These are phyloP conservation scores for Scaptomyza reducta DNA, from an alignment of 2,888 invertebrate species.

Conservation along the genomic window DNA sequence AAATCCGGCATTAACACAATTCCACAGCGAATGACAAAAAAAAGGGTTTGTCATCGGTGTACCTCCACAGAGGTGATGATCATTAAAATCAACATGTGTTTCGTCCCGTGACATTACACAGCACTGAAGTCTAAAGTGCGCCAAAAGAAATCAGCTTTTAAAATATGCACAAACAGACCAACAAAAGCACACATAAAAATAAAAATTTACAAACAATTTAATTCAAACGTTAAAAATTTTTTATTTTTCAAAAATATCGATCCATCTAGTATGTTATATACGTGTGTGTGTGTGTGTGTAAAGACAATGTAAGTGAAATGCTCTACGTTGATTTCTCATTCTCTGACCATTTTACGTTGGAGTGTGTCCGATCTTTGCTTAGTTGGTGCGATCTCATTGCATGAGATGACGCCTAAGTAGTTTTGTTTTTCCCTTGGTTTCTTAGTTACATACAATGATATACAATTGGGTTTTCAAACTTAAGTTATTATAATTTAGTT, in stretches of 20 bases:
- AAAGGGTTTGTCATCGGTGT: not conserved
- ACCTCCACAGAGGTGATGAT: not conserved
- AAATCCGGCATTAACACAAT: constrained; percentile 10
- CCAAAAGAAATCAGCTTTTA: not conserved
- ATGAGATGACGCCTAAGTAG: constrained; percentile 57
- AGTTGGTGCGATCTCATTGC: constrained; percentile 58
- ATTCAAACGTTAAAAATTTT: constrained; percentile 73
- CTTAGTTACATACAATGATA: constrained; percentile 66
- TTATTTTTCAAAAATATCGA: constrained; percentile 76
- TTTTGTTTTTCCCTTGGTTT: constrained; percentile 22
- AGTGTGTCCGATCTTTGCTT: constrained; percentile 32
- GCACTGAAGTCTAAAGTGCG: constrained; percentile 4
- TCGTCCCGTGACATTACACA: not conserved
- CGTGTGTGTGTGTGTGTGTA: constrained; percentile 46
- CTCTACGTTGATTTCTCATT: constrained; percentile 62
- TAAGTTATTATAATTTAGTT: constrained; percentile 69
- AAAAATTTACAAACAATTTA: not conserved
- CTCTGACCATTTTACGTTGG: constrained; percentile 52
- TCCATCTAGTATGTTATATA: constrained; percentile 67
- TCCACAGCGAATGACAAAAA: constrained; percentile 13
- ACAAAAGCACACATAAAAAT: no score
- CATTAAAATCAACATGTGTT: not conserved
- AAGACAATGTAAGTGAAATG: constrained; percentile 70
- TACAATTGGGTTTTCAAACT: constrained; percentile 61
- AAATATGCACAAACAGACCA: no score